phyloP scores from a whole-genome alignment of 1,140 invertebrate species.

The Solenopsis invicta region DNA sequence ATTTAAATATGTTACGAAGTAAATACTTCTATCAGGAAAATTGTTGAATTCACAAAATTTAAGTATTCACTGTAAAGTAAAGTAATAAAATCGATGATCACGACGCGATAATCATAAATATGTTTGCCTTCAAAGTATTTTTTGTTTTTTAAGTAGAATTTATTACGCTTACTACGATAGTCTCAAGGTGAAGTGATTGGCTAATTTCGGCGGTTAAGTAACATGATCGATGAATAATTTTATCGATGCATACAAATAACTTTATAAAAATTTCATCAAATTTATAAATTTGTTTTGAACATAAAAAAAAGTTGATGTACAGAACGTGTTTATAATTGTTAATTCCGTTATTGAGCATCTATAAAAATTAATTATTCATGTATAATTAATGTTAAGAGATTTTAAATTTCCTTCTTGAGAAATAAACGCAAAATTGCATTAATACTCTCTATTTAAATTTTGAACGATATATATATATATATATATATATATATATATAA shows the following conservation, averaged over 20 bases:
- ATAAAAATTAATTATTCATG: neutral
- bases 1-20: neutral
- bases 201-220: constrained; percentile 68
- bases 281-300: neutral
- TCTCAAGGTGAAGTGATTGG: constrained; percentile 63
- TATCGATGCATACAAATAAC: neutral
- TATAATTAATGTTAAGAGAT: no score
- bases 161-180: constrained; percentile 57
- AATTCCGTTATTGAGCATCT: neutral
- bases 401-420: neutral
- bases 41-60: neutral
- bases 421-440: constrained; percentile 12
- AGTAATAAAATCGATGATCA: constrained; percentile 45
- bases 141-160: constrained; percentile 54
- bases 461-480: no score
- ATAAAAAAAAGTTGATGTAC: neutral
- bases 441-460: neutral
- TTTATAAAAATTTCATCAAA: constrained; percentile 9
- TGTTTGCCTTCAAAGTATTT: constrained; percentile 49
- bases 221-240: constrained; percentile 22
- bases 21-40: neutral
- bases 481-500: no score
- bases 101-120: neutral
- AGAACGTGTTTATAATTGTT: neutral
- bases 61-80: neutral